Evolutionary conservation across 2,113 vertebrate genomes (phyloP).

Genomic region (Anhinga anhinga): DNA sequence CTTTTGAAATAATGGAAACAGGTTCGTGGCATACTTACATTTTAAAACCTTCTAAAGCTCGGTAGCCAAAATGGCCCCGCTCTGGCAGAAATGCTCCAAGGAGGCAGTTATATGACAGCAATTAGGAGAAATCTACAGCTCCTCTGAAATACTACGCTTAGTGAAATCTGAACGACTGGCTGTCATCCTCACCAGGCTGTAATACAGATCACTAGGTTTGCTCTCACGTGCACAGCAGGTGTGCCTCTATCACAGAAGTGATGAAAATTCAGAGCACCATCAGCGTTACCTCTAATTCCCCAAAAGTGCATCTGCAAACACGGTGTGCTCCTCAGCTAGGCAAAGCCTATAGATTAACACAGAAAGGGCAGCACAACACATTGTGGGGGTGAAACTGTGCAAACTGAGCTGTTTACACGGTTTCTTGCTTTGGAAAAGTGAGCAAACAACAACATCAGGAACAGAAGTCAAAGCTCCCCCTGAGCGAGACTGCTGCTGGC

Average conservation of each 20-base stretch:
- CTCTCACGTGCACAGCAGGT: background rate
- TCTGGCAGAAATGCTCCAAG: background rate
- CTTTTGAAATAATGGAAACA: background rate
- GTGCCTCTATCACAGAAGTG: background rate
- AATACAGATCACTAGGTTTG: background rate
- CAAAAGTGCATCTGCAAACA: background rate
- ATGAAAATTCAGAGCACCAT: background rate
- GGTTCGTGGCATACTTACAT: background rate
- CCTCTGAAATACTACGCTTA: background rate
- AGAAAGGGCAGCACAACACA: conserved; percentile 41
- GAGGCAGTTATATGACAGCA: background rate
- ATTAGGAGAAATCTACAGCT: background rate
- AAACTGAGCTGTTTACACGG: conserved; percentile 53
- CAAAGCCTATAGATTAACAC: background rate
- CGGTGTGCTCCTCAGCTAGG: background rate
- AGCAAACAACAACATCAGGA: conserved; percentile 32
- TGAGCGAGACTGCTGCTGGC: conserved; percentile 3
- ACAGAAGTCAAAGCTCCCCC: conserved; percentile 58
- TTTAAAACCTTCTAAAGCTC: background rate
- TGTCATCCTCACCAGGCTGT: background rate
- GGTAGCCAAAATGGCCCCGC: background rate
- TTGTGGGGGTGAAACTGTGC: conserved; percentile 11
- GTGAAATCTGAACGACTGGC: background rate
- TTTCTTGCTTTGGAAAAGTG: conserved; percentile 48
- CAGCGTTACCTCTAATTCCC: background rate